Evolutionary conservation across 2,113 vertebrate genomes (phyloP), one percentile per base, ranked within the genome.

Genomic region (Odontophorus gujanensis): DNA sequence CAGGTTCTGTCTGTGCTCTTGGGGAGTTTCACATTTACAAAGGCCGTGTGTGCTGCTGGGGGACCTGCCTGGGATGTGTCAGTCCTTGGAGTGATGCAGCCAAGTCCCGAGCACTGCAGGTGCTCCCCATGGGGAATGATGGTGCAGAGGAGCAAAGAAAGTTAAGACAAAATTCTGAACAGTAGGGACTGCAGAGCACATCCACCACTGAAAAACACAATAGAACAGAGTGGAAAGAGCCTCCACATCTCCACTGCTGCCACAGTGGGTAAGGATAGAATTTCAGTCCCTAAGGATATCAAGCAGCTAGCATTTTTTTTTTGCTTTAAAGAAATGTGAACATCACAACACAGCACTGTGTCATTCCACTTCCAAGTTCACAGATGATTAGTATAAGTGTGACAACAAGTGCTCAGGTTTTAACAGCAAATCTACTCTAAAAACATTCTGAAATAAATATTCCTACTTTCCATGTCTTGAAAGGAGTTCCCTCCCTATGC

Each of bases 321-420:
- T 38, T 40, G 59, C 76, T 78, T 53, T 55, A 67, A 30, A 66
- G 62, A 57, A 48, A 69, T 1, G 1, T 0, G 34, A 77, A 32
- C 88, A 69, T 22, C 38, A 26, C 87, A 51, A 28, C 83, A 26
- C 61, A 79, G 75, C 38, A 3, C 79, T 25, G 36, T 21, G 58
- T 94, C 85, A 84, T 93, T 88, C 73, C 67, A 3, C 85, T 93
- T 87, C 85, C 1, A 87, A 78, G 91, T 81, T 96, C 93, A 92
- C 87, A 67, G 68, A 72, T 87, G 89, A 92, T 91, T 91, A 93
- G 76, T 53, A 6, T 89, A 91, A 96, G 92, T 85, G 90, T 84
- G 73, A 75, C 53, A 91, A 95, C 95, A 92, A 76, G 82, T 95
- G 95, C 91, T 91, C 93, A 83, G 75, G 81, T 43, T 85, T 85